Evolutionary conservation across 2,888 invertebrate species (phyloP), one percentile per base, ranked within the genome.

Genomic region (Nomada hirtipes): DNA sequence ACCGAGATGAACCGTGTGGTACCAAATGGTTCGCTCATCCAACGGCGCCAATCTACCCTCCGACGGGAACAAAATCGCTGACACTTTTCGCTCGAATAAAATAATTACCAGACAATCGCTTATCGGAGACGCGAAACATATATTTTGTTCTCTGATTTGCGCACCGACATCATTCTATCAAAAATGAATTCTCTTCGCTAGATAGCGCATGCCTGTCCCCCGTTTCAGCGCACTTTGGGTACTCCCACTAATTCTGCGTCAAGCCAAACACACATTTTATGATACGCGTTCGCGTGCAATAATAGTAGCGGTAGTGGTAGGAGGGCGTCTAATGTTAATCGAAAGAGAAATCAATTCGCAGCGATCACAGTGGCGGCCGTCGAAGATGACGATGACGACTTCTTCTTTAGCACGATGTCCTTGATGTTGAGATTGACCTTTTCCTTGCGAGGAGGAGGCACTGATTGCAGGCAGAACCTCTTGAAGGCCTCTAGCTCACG

Each of bases 401-500:
- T 96, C 93, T 96, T 96, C 93, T 96, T 96, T 84, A 96, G 94
- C 86, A 97, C 95, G 90, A 97, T 96, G 92, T 97, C 97, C 93
- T 97, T 97, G 89, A 97, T 95, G 94, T 97, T 97, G 89, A 97
- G 95, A 93, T 97, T 96, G 89, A 97, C 96, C 94, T 97, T 97
- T 84, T 97, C 97, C 92, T 97, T 97, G 88, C 96, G 95, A 84
- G 96, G 96, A 0, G 96, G 96, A 70, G 97, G 97, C 84, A 97
- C 96, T 84, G 97, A 97, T 93, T 97, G 97, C 91, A 97, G 96
- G 88, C 97, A 97, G 94, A 97, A 98, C 26, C 97, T 96, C 93
- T 98, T 98, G 94, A 98, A 97, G 2, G 97, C 97, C 92, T 98
- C 98, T 85, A 98, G 95, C 92, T 98, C 98, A 2, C 97, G 94